Evolutionary conservation across 2,797 vertebrate genomes (phyloP).

Genomic region (Erpetoichthys calabaricus): DNA sequence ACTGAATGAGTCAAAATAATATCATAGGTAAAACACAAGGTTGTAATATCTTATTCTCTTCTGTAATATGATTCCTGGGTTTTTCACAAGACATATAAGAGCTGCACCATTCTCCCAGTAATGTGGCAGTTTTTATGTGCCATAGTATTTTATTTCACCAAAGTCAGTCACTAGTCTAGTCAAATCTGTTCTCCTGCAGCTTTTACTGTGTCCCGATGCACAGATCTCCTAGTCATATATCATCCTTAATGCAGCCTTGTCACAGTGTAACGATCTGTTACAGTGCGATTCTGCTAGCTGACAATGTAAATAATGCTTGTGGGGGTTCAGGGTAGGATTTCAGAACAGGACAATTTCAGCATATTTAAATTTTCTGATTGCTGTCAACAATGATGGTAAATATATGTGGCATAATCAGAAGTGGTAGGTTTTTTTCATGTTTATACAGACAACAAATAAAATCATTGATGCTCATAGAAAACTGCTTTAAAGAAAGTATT

Average conservation of each 20-base stretch:
- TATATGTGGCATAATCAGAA: conserved; percentile 17
- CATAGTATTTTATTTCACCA: not conserved
- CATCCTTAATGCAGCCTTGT: conserved; percentile 28
- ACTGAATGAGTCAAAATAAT: too few relatives aligned
- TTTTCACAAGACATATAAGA: too few relatives aligned
- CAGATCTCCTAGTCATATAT: conserved; percentile 19
- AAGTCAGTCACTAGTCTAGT: not conserved
- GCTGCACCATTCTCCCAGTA: too few relatives aligned
- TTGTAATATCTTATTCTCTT: too few relatives aligned
- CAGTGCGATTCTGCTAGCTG: conserved; percentile 14
- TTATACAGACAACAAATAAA: conserved; percentile 15
- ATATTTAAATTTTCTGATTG: conserved; percentile 12
- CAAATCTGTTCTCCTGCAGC: not conserved
- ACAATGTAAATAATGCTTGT: conserved; percentile 17
- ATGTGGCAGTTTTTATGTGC: too few relatives aligned
- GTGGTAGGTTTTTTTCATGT: conserved; percentile 8
- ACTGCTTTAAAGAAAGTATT: too few relatives aligned
- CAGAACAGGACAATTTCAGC: conserved; percentile 17
- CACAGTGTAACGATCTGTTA: conserved; percentile 27
- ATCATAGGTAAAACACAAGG: too few relatives aligned
- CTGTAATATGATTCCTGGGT: too few relatives aligned
- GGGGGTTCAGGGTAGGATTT: conserved; percentile 14
- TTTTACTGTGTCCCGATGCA: conserved; percentile 1
- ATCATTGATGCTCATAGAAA: not conserved
- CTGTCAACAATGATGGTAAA: conserved; percentile 15